phyloP scores from a whole-genome alignment of 64 coral and sea anemone species.

The Pocillopora damicornis region DNA sequence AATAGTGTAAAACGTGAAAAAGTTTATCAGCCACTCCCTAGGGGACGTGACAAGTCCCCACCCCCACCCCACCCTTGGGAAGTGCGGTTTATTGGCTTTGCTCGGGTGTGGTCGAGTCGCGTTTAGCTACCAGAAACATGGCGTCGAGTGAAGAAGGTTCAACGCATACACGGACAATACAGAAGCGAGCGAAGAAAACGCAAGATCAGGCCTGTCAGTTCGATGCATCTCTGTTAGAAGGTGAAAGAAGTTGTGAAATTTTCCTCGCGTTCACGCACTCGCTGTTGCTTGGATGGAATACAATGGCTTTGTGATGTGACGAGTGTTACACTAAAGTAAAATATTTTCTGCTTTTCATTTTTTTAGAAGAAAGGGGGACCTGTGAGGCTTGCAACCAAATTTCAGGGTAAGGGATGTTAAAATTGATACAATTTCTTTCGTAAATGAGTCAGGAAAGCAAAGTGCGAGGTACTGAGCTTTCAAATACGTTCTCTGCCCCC shows the following conservation, averaged over 20 bases:
- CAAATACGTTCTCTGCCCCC: not conserved
- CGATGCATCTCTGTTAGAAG: constrained; percentile 96
- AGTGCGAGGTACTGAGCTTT: not conserved
- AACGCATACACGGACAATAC: constrained; percentile 88
- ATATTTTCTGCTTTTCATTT: constrained; percentile 55
- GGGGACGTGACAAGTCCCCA: constrained; percentile 46
- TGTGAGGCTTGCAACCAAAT: constrained; percentile 88
- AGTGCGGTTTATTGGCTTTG: constrained; percentile 67
- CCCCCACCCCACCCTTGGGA: constrained; percentile 77
- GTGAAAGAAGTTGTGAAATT: constrained; percentile 40
- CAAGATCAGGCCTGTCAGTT: constrained; percentile 99
- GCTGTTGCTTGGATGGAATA: constrained; percentile 36
- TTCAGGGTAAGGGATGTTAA: constrained; percentile 70
- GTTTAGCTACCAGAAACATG: constrained; percentile 97
- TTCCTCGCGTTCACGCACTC: not conserved
- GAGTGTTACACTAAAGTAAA: constrained; percentile 42
- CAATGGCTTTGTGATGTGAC: constrained; percentile 38
- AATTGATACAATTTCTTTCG: not conserved
- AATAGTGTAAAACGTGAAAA: not conserved
- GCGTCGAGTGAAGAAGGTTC: constrained; percentile 94
- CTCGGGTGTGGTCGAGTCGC: constrained; percentile 79
- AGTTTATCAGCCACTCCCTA: constrained; percentile 19
- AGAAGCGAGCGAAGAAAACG: constrained; percentile 95
- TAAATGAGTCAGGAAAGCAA: not conserved
- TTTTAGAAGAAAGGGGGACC: constrained; percentile 89